phyloP scores from a whole-genome alignment of 2,888 invertebrate species.

The Megaustenia siamemsis region DNA sequence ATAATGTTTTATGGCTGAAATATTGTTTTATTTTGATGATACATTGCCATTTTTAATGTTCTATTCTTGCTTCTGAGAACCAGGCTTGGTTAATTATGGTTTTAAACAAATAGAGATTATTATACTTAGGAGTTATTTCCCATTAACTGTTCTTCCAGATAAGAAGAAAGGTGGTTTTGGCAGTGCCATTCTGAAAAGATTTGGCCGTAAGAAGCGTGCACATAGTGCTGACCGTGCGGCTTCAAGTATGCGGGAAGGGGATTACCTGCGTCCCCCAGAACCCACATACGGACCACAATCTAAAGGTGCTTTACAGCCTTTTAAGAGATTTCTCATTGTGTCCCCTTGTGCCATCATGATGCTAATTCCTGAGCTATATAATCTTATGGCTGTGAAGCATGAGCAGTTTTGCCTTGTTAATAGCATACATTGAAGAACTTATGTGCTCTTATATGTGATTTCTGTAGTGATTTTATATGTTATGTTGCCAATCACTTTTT shows the following conservation, averaged over 20 bases:
- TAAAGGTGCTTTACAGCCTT: conserved; percentile 65
- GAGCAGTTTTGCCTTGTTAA: not conserved
- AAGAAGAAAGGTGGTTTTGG: conserved; percentile 73
- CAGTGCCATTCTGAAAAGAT: conserved; percentile 70
- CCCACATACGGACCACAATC: conserved; percentile 68
- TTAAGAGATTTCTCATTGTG: not conserved
- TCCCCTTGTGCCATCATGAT: not conserved
- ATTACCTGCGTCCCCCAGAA: conserved; percentile 70
- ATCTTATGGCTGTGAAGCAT: conserved; percentile 2
- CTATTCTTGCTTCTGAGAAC: not conserved
- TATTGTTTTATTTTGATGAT: not conserved
- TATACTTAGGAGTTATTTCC: conserved; percentile 17
- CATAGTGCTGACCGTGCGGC: conserved; percentile 72
- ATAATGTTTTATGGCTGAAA: not conserved
- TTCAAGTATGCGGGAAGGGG: conserved; percentile 70
- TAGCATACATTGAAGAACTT: too few relatives aligned
- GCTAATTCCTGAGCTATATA: not conserved
- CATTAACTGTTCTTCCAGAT: conserved; percentile 65
- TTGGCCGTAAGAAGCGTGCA: conserved; percentile 74
- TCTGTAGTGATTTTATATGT: too few relatives aligned
- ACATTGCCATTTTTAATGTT: not conserved
- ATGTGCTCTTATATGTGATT: too few relatives aligned
- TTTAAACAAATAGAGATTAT: not conserved
- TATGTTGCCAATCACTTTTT: too few relatives aligned
- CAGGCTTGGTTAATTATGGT: not conserved